Evolutionary conservation across 2,888 invertebrate genomes (phyloP).

Genomic region (Baccha elongata): DNA sequence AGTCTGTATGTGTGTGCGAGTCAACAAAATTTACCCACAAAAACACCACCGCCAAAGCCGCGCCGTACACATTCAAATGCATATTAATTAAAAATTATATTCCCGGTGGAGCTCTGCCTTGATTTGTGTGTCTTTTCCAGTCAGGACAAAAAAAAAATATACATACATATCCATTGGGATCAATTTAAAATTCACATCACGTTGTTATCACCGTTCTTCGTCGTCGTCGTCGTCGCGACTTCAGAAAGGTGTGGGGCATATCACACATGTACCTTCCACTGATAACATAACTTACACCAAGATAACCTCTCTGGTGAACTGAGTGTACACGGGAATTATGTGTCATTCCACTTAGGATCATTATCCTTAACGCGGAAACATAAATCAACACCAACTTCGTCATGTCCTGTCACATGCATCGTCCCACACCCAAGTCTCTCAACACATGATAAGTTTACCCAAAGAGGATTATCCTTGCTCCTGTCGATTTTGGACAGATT

Average conservation of each 20-base stretch:
- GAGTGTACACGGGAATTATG: slow-evolving; percentile 60
- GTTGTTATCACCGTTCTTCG: slow-evolving; percentile 38
- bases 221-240: neutral
- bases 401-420: slow-evolving; percentile 47
- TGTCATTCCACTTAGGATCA: slow-evolving; percentile 63
- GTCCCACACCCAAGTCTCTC: neutral
- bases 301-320: slow-evolving; percentile 56
- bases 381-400: slow-evolving; percentile 62
- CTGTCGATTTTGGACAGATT: slow-evolving; percentile 57
- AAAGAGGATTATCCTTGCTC: slow-evolving; percentile 40
- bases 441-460: slow-evolving; percentile 16
- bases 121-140: slow-evolving; percentile 19
- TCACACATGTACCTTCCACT: slow-evolving; percentile 63
- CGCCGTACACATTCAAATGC: slow-evolving; percentile 41
- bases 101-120: slow-evolving; percentile 32
- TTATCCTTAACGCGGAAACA: slow-evolving; percentile 59
- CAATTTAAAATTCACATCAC: slow-evolving; percentile 71
- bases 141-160: slow-evolving; percentile 3
- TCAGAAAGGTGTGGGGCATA: neutral
- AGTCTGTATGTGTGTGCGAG: slow-evolving; percentile 30
- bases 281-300: slow-evolving; percentile 53
- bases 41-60: neutral
- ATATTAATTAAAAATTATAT: slow-evolving; percentile 71
- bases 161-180: slow-evolving; percentile 25
- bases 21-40: slow-evolving; percentile 25